Evolutionary conservation across 2,888 invertebrate genomes (phyloP).

Genomic region (Amorpha juglandis): DNA sequence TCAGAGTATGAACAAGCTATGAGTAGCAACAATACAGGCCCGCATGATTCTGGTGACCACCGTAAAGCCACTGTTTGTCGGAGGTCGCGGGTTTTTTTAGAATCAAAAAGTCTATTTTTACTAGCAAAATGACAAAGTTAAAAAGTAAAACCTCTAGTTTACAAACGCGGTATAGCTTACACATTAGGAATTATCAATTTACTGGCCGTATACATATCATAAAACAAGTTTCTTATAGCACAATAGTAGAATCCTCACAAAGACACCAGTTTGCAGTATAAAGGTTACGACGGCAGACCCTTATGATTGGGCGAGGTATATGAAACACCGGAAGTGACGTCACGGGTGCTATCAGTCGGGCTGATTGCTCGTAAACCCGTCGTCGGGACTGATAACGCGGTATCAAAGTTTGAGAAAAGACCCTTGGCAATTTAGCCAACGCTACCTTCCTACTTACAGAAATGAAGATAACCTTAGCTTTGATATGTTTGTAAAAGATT

Average conservation of each 20-base stretch:
- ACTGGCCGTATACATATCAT: not conserved
- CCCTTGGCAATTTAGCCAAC: constrained; percentile 37
- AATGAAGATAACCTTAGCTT: constrained; percentile 3
- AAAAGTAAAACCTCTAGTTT: too few relatives aligned
- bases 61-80: too few relatives aligned
- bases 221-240: constrained; percentile 13
- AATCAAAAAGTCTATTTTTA: too few relatives aligned
- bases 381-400: constrained; percentile 47
- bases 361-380: constrained; percentile 68
- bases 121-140: too few relatives aligned
- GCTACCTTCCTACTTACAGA: constrained; percentile 8
- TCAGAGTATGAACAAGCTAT: too few relatives aligned
- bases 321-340: constrained; percentile 61
- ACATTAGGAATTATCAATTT: too few relatives aligned
- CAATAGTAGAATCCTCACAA: constrained; percentile 26
- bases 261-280: constrained; percentile 20
- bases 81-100: too few relatives aligned
- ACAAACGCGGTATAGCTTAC: too few relatives aligned
- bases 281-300: constrained; percentile 38
- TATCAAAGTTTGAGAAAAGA: constrained; percentile 44
- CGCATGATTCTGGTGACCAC: too few relatives aligned
- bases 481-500: too few relatives aligned
- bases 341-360: constrained; percentile 57
- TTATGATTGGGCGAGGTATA: constrained; percentile 52
- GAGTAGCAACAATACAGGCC: too few relatives aligned